Conservation (phyloP, 2,888 invertebrate genomes). For the Plutella xylostella region DNA sequence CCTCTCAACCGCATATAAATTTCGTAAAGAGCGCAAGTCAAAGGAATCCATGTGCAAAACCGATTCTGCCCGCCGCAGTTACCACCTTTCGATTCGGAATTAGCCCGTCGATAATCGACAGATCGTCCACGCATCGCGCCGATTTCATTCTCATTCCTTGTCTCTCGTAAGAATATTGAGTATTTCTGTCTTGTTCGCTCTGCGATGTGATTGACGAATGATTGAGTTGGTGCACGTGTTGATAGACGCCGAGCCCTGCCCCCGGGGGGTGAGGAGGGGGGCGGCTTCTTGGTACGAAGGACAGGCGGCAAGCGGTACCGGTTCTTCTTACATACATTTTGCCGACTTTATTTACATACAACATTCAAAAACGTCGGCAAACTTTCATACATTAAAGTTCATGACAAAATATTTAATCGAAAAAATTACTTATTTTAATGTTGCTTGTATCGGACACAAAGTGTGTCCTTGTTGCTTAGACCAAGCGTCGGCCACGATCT, state of each 20-base stretch:
- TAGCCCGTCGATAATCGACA: slow-evolving; percentile 40
- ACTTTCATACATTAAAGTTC: background rate
- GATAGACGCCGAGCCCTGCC: slow-evolving; percentile 41
- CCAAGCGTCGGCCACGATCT: slow-evolving; percentile 24
- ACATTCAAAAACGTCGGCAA: background rate
- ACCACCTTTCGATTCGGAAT: slow-evolving; percentile 44
- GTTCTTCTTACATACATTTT: no score
- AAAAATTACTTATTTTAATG: no score
- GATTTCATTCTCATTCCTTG: slow-evolving; percentile 32
- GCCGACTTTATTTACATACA: background rate
- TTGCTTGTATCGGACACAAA: no score
- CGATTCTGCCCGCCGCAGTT: slow-evolving; percentile 37
- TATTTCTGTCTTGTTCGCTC: slow-evolving; percentile 47
- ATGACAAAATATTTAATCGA: no score
- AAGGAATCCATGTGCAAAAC: slow-evolving; percentile 16
- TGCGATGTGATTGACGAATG: slow-evolving; percentile 53
- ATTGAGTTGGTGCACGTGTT: slow-evolving; percentile 47
- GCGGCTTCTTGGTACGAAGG: background rate
- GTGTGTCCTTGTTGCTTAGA: slow-evolving; percentile 21
- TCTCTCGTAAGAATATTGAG: slow-evolving; percentile 23
- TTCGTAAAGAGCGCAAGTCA: slow-evolving; percentile 6
- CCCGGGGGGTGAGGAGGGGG: slow-evolving; percentile 29
- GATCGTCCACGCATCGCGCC: slow-evolving; percentile 29
- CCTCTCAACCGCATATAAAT: slow-evolving; percentile 10
- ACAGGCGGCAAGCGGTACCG: background rate